Evolutionary conservation across 2,113 vertebrate species (phyloP), one percentile per base, ranked within the genome.

Genomic region (Siniperca knerii): DNA sequence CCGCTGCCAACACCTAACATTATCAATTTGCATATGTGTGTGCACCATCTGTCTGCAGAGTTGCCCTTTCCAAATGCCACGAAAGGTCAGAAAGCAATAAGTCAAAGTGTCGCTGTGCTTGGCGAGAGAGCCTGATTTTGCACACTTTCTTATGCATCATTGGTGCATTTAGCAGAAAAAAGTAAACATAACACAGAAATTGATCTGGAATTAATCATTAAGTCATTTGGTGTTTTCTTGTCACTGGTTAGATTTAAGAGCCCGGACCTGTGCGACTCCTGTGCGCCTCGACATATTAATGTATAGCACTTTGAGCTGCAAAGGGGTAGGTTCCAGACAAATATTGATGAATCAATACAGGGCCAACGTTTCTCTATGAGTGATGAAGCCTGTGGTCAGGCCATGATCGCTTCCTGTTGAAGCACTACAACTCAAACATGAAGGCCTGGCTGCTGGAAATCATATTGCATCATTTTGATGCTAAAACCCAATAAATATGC

Each of bases 21-120:
- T 66, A 87, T 80, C 67, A 78, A 91, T 92, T 83, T 92, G 86
- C 92, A 90, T 92, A 67, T 65, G 81, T 64, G 72, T 76, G 18
- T 82, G 74, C 79, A 12, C 68, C 89, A 85, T 88, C 87, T 85
- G 87, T 85, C 87, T 79, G 89, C 89, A 54, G 15, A 46, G 79
- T 16, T 88, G 85, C 79, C 92, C 86, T 93, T 92, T 91, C 60
- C 60, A 92, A 93, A 93, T 93, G 89, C 84, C 92, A 81, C 18
- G 23, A 90, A 93, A 92, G 92, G 90, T 92, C 92, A 90, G 81
- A 58, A 66, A 88, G 83, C 79, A 87, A 89, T 87, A 79, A 86
- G 84, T 92, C 90, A 90, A 75, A 73, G 81, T 79, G 77, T 6
- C 2, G 35, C 25, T 57, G 29, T 25, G 85, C 73, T 52, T 73